Evolutionary conservation across 2,797 vertebrate species (phyloP).

Genomic region (Clamator glandarius): DNA sequence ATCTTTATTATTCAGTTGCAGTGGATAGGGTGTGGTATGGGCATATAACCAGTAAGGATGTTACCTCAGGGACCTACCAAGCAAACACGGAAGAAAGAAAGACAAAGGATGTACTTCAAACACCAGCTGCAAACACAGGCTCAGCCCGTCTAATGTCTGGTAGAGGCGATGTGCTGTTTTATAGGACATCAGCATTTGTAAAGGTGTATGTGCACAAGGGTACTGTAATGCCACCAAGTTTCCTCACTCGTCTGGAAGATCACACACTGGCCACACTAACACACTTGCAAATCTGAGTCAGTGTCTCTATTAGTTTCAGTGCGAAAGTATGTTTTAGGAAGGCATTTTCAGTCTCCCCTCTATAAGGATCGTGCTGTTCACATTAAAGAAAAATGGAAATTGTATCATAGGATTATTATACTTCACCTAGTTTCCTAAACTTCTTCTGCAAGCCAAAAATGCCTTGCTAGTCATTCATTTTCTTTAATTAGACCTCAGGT

Average conservation of each 20-base stretch:
- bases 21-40: rapidly evolving
- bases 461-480: background rate
- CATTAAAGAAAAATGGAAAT: background rate
- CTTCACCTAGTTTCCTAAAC: background rate
- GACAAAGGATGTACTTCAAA: background rate
- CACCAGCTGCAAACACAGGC: background rate
- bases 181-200: rapidly evolving
- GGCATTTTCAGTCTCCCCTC: background rate
- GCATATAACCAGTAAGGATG: background rate
- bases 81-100: background rate
- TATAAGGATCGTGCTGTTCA: background rate
- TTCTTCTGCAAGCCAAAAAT: background rate
- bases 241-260: background rate
- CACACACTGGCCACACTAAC: background rate
- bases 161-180: rapidly evolving
- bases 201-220: rapidly evolving
- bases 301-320: background rate
- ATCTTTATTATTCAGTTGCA: rapidly evolving
- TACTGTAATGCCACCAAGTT: rapidly evolving
- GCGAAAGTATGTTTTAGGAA: background rate
- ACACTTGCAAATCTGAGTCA: background rate
- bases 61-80: background rate
- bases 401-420: background rate
- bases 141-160: background rate
- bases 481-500: background rate